A percentile compares a stretch with the other conserved stretches of the same genome.
These are phyloP conservation scores for Tenrec ecaudatus DNA, from an alignment of 2,113 vertebrate genomes.

Conservation along the genomic window DNA sequence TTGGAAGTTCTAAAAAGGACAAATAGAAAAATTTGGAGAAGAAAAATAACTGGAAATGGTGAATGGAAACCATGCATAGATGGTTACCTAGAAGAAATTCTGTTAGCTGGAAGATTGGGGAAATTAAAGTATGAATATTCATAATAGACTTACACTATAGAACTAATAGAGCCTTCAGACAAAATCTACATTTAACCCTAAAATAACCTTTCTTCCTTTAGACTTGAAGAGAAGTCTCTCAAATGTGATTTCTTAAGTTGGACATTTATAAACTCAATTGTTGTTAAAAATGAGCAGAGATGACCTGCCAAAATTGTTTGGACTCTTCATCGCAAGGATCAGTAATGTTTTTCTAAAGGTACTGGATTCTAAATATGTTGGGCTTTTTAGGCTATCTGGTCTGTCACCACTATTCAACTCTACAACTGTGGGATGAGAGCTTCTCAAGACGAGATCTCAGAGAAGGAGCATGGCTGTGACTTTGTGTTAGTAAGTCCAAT, in stretches of 20 bases:
- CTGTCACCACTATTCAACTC: neutral
- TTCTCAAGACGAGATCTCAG: neutral
- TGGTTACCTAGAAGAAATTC: neutral
- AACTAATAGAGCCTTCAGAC: neutral
- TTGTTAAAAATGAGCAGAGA: neutral
- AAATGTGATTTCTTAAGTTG: neutral
- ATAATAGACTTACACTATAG: neutral
- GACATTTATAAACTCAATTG: constrained; percentile 38
- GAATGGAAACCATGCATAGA: neutral
- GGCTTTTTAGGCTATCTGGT: neutral
- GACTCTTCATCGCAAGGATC: neutral
- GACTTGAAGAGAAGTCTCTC: neutral
- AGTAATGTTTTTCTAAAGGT: neutral
- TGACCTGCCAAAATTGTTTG: neutral
- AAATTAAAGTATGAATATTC: neutral
- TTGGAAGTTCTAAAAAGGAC: constrained; percentile 13
- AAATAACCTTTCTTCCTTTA: neutral
- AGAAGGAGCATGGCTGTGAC: neutral
- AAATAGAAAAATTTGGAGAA: neutral
- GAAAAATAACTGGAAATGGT: neutral
- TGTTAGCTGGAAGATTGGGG: neutral
- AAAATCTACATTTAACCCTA: neutral
- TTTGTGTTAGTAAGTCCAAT: neutral
- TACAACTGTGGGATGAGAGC: neutral
- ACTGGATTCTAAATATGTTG: neutral